Evolutionary conservation across 1,140 invertebrate species (phyloP).

Genomic region (Rhyacophila brunnea): DNA sequence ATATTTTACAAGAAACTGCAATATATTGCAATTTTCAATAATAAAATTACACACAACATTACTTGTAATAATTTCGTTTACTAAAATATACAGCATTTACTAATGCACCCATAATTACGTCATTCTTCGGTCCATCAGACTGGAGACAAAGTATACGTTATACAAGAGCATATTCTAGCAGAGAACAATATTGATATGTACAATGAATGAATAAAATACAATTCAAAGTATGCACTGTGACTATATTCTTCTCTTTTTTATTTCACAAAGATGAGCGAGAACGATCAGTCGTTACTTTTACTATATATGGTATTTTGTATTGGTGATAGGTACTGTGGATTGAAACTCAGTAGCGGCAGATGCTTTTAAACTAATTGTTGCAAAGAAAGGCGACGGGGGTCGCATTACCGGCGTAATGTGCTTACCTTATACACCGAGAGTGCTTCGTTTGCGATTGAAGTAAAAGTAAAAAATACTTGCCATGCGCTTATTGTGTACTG

Average conservation of each 20-base stretch:
- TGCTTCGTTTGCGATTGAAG: not conserved
- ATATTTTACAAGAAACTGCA: too few relatives aligned
- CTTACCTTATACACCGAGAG: conserved; percentile 14
- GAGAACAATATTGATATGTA: too few relatives aligned
- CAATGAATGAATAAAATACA: too few relatives aligned
- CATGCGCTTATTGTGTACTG: too few relatives aligned
- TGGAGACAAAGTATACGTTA: not conserved
- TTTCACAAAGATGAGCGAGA: not conserved
- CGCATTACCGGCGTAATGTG: conserved; percentile 18
- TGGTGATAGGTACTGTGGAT: not conserved
- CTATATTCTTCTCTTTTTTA: too few relatives aligned
- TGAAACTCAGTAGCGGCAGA: not conserved
- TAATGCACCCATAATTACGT: conserved; percentile 1
- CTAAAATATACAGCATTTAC: not conserved
- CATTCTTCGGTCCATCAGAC: conserved; percentile 1
- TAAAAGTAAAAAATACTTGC: too few relatives aligned
- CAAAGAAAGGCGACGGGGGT: conserved; percentile 14
- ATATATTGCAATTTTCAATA: too few relatives aligned
- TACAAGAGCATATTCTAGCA: too few relatives aligned
- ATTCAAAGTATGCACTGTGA: too few relatives aligned
- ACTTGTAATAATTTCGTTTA: too few relatives aligned
- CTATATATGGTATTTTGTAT: conserved; percentile 1
- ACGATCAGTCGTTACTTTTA: not conserved
- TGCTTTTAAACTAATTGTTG: conserved; percentile 26
- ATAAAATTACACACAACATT: too few relatives aligned